A percentile compares a stretch with the other conserved stretches of the same genome.
phyloP scores from a whole-genome alignment of 2,888 invertebrate species.

The Mythimna albipuncta region DNA sequence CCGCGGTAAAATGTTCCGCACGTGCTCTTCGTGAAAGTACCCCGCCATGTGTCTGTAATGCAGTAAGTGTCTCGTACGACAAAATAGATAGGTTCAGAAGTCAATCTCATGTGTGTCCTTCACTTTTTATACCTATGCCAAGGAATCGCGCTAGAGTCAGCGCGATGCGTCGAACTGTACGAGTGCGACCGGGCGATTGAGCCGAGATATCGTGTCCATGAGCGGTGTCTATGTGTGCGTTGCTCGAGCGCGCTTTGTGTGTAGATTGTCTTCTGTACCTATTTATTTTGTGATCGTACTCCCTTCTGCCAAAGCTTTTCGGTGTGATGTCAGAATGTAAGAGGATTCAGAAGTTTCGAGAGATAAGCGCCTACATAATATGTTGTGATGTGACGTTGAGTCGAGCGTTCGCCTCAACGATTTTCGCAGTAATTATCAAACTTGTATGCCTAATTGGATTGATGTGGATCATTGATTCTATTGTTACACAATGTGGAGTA shows the following conservation, averaged over 20 bases:
- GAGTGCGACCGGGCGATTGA: too few relatives aligned
- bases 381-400: slow-evolving; percentile 5
- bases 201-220: too few relatives aligned
- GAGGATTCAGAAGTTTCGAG: slow-evolving; percentile 37
- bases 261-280: too few relatives aligned
- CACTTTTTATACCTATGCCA: too few relatives aligned
- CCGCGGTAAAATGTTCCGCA: slow-evolving; percentile 24
- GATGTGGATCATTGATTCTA: slow-evolving; percentile 11
- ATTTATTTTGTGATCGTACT: not conserved
- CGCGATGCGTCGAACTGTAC: too few relatives aligned
- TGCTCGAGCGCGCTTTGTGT: too few relatives aligned
- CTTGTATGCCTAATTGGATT: slow-evolving; percentile 24
- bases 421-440: slow-evolving; percentile 25
- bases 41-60: slow-evolving; percentile 33
- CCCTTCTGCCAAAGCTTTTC: slow-evolving; percentile 36
- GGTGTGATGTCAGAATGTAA: slow-evolving; percentile 26
- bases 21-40: slow-evolving; percentile 31
- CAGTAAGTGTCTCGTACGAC: slow-evolving; percentile 21
- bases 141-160: too few relatives aligned
- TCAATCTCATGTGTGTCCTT: too few relatives aligned
- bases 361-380: not conserved
- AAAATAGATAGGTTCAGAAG: too few relatives aligned
- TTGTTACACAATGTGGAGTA: not conserved
- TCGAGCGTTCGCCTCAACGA: slow-evolving; percentile 6
- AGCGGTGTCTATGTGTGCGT: too few relatives aligned